Percentiles rank a stretch among this genome's conserved stretches.
Conservation (phyloP, 2,888 invertebrate species). For the Thereva unica region DNA sequence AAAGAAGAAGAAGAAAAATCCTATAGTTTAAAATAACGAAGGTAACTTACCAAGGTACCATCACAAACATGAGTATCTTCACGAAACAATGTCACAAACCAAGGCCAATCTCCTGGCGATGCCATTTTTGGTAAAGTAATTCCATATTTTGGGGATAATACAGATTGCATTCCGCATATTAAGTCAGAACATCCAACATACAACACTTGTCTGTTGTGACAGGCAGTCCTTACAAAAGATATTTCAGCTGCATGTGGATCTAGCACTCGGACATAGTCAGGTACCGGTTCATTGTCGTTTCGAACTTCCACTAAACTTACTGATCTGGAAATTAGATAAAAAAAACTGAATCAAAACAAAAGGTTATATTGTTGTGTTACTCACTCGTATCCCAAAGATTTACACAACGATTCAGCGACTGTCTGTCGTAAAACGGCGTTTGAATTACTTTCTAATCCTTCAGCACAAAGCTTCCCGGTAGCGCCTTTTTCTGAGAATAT, state of each 20-base stretch:
- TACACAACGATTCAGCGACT: slow-evolving; percentile 78
- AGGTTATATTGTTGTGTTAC: slow-evolving; percentile 45
- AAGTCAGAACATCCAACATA: slow-evolving; percentile 76
- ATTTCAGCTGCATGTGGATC: slow-evolving; percentile 81
- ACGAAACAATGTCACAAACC: slow-evolving; percentile 82
- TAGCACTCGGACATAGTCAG: slow-evolving; percentile 79
- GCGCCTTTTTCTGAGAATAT: slow-evolving; percentile 83
- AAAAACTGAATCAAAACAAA: slow-evolving; percentile 9
- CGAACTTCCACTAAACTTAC: slow-evolving; percentile 71
- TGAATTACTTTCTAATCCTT: slow-evolving; percentile 70
- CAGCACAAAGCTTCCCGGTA: slow-evolving; percentile 79
- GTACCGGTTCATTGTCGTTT: slow-evolving; percentile 63
- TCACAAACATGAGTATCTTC: slow-evolving; percentile 88
- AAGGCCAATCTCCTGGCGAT: slow-evolving; percentile 88
- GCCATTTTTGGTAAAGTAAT: slow-evolving; percentile 69
- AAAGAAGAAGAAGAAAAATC: too few species aligned
- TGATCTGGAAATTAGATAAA: slow-evolving; percentile 61
- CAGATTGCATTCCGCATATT: slow-evolving; percentile 75
- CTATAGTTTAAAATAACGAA: background rate
- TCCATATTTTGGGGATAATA: slow-evolving; percentile 55
- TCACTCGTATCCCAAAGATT: slow-evolving; percentile 76
- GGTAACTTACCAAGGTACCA: slow-evolving; percentile 69
- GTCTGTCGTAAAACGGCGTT: slow-evolving; percentile 62
- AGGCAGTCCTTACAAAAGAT: slow-evolving; percentile 76
- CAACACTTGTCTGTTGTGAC: slow-evolving; percentile 76